Evolutionary conservation across 2,888 invertebrate genomes (phyloP).

Genomic region (Leptogaster cylindrica): DNA sequence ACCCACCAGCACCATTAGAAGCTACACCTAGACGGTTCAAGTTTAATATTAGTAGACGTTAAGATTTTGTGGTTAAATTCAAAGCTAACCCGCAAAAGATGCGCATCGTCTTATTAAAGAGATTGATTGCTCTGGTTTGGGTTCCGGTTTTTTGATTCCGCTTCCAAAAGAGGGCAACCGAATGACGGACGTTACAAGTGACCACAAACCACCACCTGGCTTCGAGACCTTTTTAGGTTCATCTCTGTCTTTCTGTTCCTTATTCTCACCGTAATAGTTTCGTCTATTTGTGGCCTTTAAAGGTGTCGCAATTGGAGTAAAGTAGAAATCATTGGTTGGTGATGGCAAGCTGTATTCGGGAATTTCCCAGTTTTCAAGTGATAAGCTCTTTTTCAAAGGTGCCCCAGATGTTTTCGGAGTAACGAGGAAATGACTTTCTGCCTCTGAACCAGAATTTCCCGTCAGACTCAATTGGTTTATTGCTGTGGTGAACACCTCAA

Average conservation of each 20-base stretch:
- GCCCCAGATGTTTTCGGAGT: conserved; percentile 38
- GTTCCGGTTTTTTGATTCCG: neutral
- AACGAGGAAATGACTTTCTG: neutral
- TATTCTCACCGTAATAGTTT: neutral
- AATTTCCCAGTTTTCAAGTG: conserved; percentile 39
- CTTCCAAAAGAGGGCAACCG: conserved; percentile 32
- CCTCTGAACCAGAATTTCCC: neutral
- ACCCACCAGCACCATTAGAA: too few species aligned
- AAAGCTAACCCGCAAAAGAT: conserved; percentile 45
- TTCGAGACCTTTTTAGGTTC: too few species aligned
- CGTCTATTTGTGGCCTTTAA: neutral
- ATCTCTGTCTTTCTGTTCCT: neutral
- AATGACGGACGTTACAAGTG: conserved; percentile 45
- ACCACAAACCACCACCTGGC: conserved; percentile 43
- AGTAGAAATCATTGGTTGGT: conserved; percentile 35
- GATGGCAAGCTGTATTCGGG: neutral
- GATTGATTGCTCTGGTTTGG: neutral
- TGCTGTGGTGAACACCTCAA: conserved; percentile 56
- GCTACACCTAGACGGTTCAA: too few species aligned
- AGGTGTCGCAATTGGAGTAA: conserved; percentile 43
- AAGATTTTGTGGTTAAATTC: neutral
- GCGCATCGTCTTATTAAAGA: conserved; percentile 43
- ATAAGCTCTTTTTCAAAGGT: conserved; percentile 43
- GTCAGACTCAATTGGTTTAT: conserved; percentile 47
- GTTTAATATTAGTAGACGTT: neutral